A percentile compares a stretch with the other conserved stretches of the same genome.
Evolutionary conservation across 2,113 vertebrate species (phyloP).

Genomic region (Ovis canadensis): DNA sequence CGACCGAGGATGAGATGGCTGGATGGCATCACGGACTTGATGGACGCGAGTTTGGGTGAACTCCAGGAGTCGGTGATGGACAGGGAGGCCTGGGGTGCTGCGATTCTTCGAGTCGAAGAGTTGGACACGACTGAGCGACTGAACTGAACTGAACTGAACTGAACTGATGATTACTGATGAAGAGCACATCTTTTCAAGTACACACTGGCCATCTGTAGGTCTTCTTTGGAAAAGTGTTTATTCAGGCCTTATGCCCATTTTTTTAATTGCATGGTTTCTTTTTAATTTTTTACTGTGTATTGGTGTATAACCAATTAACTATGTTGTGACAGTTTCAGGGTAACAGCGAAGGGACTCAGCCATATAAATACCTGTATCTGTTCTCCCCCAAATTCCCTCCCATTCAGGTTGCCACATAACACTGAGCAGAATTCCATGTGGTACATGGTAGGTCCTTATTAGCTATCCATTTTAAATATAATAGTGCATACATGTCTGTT

Average conservation of each 20-base stretch:
- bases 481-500: background rate
- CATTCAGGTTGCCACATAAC: background rate
- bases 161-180: background rate
- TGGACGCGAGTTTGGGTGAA: accelerated
- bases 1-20: too few species aligned
- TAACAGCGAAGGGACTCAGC: background rate
- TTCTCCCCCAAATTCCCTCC: background rate
- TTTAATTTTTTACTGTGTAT: background rate
- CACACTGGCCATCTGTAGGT: background rate
- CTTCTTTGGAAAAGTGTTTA: background rate
- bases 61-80: too few species aligned
- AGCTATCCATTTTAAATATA: background rate
- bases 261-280: background rate
- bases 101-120: accelerated
- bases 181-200: background rate
- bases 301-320: background rate
- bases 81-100: too few species aligned
- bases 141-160: too few species aligned
- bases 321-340: background rate
- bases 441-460: background rate
- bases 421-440: background rate
- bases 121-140: accelerated
- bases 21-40: too few species aligned
- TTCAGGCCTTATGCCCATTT: background rate
- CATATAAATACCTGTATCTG: background rate